Evolutionary conservation across 2,888 invertebrate genomes (phyloP), one percentile per base, ranked within the genome.

Genomic region (Mesorhabditis spiculigera): DNA sequence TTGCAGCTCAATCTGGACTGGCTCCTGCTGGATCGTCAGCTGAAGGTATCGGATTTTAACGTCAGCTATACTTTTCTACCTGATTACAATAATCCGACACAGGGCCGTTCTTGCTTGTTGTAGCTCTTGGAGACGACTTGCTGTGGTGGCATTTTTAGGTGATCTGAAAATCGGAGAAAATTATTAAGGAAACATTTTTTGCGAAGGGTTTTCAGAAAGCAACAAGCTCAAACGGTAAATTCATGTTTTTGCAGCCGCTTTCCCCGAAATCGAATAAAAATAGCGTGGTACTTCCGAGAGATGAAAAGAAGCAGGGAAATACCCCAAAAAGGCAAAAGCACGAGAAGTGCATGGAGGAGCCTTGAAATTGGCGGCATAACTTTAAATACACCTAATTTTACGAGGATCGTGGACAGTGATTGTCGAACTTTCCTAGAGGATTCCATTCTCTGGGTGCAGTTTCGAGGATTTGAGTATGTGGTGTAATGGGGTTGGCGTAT

Each of bases 1-100:
- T 43, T 73, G 75, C 4, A 81, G 76, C 67, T 79, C 75, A 3
- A 68, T 65, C 67, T 81, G 80, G 16, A 78, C 69, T n/a, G 72
- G 68, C 5, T 71, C 61, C 68, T 72, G 75, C 44, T 76, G 67
- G 8, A 69, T 64, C 41, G 80, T 78, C 67, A 72, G 71, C 75
- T 75, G 66, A 74, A 68, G 58, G 10, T 50, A 13, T 3, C 5
- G n/a, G 64, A 63, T 43, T n/a, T 16, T 0, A 42, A 16, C 28
- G 1, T 67, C 43, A 13, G 28, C 4, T 45, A 41, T 43, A 43
- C 3, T 16, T 8, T 10, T 16, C 13, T 13, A 50, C 58, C n/a
- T 50, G 8, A 2, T 10, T 50, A n/a, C 58, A 50, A 50, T 82
- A 82, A 43, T 71, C 69, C 42, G 79, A 71, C 4, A 82, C 69